phyloP scores from a whole-genome alignment of 2,113 vertebrate genomes.

The Psephotus haematonotus region DNA sequence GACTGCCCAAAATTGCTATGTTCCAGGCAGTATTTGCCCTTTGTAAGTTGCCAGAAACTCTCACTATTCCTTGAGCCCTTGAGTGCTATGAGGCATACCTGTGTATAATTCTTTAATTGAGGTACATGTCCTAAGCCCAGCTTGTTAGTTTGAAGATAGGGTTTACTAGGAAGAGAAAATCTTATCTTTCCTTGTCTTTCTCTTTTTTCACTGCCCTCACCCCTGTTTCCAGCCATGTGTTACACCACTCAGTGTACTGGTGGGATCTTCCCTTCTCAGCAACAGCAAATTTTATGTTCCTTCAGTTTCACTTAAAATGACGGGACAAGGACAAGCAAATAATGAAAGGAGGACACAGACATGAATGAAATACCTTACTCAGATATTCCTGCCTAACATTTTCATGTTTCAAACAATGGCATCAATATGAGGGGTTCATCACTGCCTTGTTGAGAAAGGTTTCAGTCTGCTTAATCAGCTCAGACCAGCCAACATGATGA shows the following conservation, averaged over 20 bases:
- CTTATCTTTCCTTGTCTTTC: not conserved
- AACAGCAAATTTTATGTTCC: not conserved
- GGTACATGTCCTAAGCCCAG: not conserved
- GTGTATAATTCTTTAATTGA: not conserved
- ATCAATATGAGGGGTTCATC: not conserved
- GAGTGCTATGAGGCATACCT: not conserved
- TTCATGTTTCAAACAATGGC: not conserved
- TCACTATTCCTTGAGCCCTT: not conserved
- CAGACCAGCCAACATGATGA: not conserved
- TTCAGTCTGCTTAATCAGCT: not conserved
- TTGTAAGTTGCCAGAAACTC: not conserved
- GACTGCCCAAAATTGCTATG: not conserved
- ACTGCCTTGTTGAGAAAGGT: not conserved
- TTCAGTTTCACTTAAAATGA: not conserved
- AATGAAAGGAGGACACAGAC: not conserved
- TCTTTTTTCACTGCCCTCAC: not conserved
- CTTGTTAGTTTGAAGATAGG: not conserved
- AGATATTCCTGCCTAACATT: not conserved
- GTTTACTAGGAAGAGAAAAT: not conserved
- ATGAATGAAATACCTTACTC: not conserved
- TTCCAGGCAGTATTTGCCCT: not conserved
- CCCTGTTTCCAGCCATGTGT: not conserved
- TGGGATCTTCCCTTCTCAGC: not conserved
- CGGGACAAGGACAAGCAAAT: not conserved
- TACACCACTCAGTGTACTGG: fast-evolving